Percentiles rank a stretch among this genome's conserved stretches.
phyloP scores from a whole-genome alignment of 2,797 vertebrate genomes.

The Arctocebus calabarensis region DNA sequence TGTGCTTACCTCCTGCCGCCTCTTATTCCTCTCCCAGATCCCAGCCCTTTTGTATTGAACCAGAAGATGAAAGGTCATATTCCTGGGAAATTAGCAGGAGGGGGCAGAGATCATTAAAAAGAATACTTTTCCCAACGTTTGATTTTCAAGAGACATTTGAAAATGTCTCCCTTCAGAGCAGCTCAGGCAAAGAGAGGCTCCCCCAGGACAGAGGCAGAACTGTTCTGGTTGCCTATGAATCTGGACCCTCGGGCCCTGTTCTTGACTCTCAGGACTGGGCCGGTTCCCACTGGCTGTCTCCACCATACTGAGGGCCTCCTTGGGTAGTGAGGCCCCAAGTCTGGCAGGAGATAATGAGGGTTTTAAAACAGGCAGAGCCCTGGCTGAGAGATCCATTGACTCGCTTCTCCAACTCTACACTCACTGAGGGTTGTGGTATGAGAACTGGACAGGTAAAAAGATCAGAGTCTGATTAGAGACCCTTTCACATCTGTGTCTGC shows the following conservation, averaged over 20 bases:
- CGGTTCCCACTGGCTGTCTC: not conserved
- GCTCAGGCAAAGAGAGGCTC: not conserved
- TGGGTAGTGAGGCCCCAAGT: not conserved
- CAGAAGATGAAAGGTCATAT: conserved; percentile 16
- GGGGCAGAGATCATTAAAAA: conserved; percentile 36
- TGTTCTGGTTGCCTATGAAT: not conserved
- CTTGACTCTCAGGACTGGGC: not conserved
- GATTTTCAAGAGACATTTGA: conserved; percentile 52
- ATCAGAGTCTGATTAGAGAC: not conserved
- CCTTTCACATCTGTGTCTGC: not conserved
- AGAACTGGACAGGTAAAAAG: not conserved
- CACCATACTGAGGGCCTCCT: not conserved
- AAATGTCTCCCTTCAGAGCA: conserved; percentile 30
- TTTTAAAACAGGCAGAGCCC: not conserved
- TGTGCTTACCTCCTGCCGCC: not conserved
- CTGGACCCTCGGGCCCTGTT: not conserved
- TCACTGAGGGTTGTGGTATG: not conserved
- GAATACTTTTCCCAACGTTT: conserved; percentile 47
- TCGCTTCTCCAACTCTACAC: no score
- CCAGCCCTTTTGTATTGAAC: not conserved
- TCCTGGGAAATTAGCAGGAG: conserved; percentile 12
- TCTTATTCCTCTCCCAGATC: not conserved
- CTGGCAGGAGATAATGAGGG: not conserved
- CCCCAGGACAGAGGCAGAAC: not conserved
- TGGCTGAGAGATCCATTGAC: not conserved